Conservation (phyloP, 2,113 vertebrate species). For the Ammodytes marinus region DNA sequence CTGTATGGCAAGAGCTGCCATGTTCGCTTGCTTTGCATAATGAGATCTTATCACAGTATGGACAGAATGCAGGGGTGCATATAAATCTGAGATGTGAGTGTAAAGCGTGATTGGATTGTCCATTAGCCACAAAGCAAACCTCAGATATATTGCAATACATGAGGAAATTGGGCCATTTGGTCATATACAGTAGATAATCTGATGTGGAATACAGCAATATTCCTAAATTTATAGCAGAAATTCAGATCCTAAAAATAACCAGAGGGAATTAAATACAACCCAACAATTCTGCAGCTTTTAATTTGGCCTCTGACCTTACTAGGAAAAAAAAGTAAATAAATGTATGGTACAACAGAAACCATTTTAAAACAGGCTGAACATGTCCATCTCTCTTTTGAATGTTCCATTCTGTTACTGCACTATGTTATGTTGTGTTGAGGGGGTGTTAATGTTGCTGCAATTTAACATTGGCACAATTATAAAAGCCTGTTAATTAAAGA, state of each 20-base stretch:
- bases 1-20: slow-evolving; percentile 57
- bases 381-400: too few relatives aligned
- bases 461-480: slow-evolving; percentile 33
- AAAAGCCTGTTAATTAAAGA: slow-evolving; percentile 31
- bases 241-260: background rate
- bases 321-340: background rate
- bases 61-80: slow-evolving; percentile 66
- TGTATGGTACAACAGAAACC: background rate
- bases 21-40: slow-evolving; percentile 73
- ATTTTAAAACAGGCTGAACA: background rate
- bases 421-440: slow-evolving; percentile 15
- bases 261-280: background rate
- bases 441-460: slow-evolving; percentile 39
- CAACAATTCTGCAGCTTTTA: background rate
- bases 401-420: too few relatives aligned
- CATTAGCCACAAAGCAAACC: slow-evolving; percentile 30
- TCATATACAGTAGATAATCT: slow-evolving; percentile 12
- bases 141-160: slow-evolving; percentile 5
- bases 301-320: background rate
- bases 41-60: slow-evolving; percentile 72
- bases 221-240: slow-evolving; percentile 5
- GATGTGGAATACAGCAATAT: slow-evolving; percentile 22
- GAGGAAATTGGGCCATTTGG: slow-evolving; percentile 5
- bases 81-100: slow-evolving; percentile 62
- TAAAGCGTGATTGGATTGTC: slow-evolving; percentile 47